phyloP scores from a whole-genome alignment of 2,113 vertebrate species.

The Halichoerus grypus region DNA sequence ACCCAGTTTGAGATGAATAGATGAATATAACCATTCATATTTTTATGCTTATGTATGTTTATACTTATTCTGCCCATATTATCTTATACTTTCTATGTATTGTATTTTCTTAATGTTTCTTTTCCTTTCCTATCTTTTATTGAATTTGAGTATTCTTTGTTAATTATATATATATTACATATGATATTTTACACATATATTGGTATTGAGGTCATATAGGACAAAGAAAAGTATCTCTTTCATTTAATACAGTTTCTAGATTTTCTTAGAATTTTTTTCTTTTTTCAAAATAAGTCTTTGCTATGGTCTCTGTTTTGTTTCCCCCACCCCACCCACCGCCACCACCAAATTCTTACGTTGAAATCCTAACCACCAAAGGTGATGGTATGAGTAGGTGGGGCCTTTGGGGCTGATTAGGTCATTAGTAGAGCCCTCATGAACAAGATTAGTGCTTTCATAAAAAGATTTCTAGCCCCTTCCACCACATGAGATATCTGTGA shows the following conservation, averaged over 20 bases:
- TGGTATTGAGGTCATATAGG: neutral
- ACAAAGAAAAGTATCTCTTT: neutral
- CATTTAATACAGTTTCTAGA: neutral
- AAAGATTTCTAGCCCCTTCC: neutral
- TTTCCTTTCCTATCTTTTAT: neutral
- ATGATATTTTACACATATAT: neutral
- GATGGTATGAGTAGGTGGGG: neutral
- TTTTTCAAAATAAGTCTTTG: neutral
- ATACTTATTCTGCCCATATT: neutral
- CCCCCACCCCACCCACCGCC: neutral
- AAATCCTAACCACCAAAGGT: neutral
- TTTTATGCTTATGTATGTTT: neutral
- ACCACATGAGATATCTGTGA: neutral
- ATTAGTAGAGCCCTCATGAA: neutral
- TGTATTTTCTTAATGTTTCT: neutral
- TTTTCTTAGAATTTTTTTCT: neutral
- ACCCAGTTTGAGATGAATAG: neutral
- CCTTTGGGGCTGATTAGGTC: neutral
- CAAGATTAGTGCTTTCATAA: neutral
- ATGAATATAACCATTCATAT: neutral
- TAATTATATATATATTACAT: neutral
- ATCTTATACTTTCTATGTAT: neutral
- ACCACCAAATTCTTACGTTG: neutral
- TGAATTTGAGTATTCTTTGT: neutral
- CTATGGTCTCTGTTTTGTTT: neutral